Evolutionary conservation across 1,140 invertebrate genomes (phyloP), one percentile per base, ranked within the genome.

Genomic region (Brachionus rotundiformis): DNA sequence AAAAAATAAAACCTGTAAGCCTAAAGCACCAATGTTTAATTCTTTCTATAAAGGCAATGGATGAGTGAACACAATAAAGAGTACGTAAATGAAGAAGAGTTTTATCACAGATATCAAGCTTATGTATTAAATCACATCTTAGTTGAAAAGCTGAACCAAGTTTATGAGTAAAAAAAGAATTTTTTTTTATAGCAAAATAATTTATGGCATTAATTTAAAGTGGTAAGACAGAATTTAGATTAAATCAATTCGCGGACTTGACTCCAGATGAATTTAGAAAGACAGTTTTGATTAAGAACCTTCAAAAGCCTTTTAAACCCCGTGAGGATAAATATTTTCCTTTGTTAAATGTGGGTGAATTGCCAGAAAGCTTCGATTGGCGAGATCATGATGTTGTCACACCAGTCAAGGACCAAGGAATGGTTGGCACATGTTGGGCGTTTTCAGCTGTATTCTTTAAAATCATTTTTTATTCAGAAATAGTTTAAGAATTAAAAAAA

Each of bases 171-270:
- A 73, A 29, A 25, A 1, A 13, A 3, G 1, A 41, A 6, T 44
- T 25, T 8, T 44, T 47, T 25, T 44, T 25, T 27, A 1, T 29
- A 0, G n/a, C n/a, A n/a, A n/a, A 44, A 27, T 73, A 47, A 25
- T 41, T 13, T 44, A 31, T 44, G 13, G 4, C 19, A 44, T 13
- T 13, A n/a, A 25, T 27, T 44, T 25, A 25, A 73, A 79, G 76
- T 1, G 76, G 47, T 39, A 36, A 79, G 19, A 79, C 76, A 39
- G 76, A 79, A 5, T 79, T 87, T 61, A 86, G 83, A 6, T 77
- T 86, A 6, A 87, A 87, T 84, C 81, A 86, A 44, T 86, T 85
- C 82, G 76, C 86, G 44, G 86, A 87, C 71, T 33, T 86, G 84
- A 82, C 11, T n/a, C 73, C 59, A 27, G 25, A 65, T 19, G 82